phyloP scores from a whole-genome alignment of 1,140 invertebrate genomes.

The Trichogramma pretiosum region DNA sequence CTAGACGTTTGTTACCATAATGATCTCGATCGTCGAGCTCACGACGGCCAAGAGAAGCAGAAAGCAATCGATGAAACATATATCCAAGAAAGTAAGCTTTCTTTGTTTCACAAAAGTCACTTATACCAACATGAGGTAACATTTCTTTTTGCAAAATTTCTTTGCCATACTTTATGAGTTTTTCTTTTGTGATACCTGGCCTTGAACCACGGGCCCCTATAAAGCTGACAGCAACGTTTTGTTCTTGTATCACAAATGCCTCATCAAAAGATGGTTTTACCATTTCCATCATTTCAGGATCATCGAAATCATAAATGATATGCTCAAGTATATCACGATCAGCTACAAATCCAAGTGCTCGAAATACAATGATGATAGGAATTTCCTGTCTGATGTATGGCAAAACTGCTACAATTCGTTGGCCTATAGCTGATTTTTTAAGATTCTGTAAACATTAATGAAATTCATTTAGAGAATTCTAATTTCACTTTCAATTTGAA shows the following conservation, averaged over 20 bases:
- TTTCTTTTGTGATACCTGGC: conserved; percentile 94
- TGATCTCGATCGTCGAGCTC: conserved; percentile 99
- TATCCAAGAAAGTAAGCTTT: conserved; percentile 97
- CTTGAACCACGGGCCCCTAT: conserved; percentile 90
- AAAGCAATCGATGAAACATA: conserved; percentile 91
- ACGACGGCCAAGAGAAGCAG: conserved; percentile 83
- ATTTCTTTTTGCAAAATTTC: conserved; percentile 99
- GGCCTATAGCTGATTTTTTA: conserved; percentile 39
- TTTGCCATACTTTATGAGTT: conserved; percentile 93
- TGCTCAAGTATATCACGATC: conserved; percentile 97
- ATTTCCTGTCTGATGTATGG: conserved; percentile 99
- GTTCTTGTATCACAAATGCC: conserved; percentile 97
- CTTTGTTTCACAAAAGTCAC: conserved; percentile 97
- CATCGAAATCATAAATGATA: conserved; percentile 98
- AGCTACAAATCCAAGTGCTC: conserved; percentile 92
- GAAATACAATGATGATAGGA: conserved; percentile 97
- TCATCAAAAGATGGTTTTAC: conserved; percentile 96
- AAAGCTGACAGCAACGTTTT: conserved; percentile 94
- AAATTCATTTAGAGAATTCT: conserved; percentile 2
- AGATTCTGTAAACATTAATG: too few relatives aligned
- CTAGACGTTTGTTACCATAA: conserved; percentile 95
- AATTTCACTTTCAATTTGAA: too few relatives aligned
- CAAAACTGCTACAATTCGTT: conserved; percentile 90
- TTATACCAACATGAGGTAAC: conserved; percentile 96
- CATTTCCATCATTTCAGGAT: conserved; percentile 99